Evolutionary conservation across 2,888 invertebrate genomes (phyloP).

Genomic region (Phengaris alcon): DNA sequence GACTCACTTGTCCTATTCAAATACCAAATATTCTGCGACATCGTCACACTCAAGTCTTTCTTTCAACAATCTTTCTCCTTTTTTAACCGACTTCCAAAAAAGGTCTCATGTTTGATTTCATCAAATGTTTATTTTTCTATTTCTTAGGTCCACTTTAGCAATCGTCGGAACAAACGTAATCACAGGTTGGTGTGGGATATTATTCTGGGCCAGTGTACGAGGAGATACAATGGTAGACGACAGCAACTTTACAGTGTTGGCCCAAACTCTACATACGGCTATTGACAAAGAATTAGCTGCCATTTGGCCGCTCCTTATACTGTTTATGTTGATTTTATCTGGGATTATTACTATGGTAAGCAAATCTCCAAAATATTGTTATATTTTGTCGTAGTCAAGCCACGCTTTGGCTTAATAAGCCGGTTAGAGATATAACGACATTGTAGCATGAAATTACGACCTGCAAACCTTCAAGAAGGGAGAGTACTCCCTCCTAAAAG

Average conservation of each 20-base stretch:
- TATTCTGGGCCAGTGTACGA: conserved; percentile 60
- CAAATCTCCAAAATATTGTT: not conserved
- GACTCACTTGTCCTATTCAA: too few relatives aligned
- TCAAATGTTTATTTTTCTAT: conserved; percentile 29
- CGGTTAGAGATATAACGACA: too few relatives aligned
- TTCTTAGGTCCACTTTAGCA: conserved; percentile 53
- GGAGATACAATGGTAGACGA: conserved; percentile 45
- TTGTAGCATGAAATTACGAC: too few relatives aligned
- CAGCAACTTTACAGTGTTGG: conserved; percentile 51
- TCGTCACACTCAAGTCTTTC: too few relatives aligned
- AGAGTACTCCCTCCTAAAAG: too few relatives aligned
- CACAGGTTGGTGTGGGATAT: conserved; percentile 52
- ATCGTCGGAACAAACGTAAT: conserved; percentile 51
- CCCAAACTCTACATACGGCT: conserved; percentile 51
- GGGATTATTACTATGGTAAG: conserved; percentile 62
- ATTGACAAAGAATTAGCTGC: conserved; percentile 42
- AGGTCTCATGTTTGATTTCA: too few relatives aligned
- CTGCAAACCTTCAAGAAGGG: too few relatives aligned
- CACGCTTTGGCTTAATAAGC: too few relatives aligned
- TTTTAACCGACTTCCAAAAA: too few relatives aligned
- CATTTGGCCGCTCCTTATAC: conserved; percentile 55
- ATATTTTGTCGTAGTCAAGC: not conserved
- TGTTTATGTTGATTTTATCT: conserved; percentile 52
- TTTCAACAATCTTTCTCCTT: too few relatives aligned
- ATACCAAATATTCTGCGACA: too few relatives aligned